Evolutionary conservation across 2,888 invertebrate species (phyloP).

Genomic region (Boloria euphrosyne): DNA sequence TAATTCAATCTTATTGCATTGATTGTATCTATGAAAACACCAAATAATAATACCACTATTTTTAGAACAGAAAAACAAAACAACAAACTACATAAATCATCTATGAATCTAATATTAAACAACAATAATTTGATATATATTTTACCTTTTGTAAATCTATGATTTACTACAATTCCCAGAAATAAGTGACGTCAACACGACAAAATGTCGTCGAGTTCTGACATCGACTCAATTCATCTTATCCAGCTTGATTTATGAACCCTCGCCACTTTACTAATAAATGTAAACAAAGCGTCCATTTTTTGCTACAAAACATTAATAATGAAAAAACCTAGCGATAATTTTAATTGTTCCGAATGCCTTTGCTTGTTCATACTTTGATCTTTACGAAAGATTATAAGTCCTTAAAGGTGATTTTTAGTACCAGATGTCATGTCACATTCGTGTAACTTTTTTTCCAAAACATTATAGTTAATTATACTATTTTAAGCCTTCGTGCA

Average conservation of each 20-base stretch:
- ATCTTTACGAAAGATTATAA: constrained; percentile 57
- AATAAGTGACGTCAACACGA: constrained; percentile 48
- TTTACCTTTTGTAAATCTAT: constrained; percentile 22
- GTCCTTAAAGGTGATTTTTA: constrained; percentile 50
- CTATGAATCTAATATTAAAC: too few relatives aligned
- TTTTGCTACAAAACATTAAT: constrained; percentile 67
- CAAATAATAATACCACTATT: too few relatives aligned
- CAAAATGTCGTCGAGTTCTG: constrained; percentile 40
- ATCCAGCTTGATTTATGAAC: constrained; percentile 71
- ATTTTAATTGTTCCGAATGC: constrained; percentile 72
- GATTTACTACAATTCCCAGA: constrained; percentile 25
- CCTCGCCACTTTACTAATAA: constrained; percentile 74
- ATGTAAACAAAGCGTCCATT: constrained; percentile 78
- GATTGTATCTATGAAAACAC: too few relatives aligned
- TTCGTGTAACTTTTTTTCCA: constrained; percentile 42
- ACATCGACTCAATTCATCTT: constrained; percentile 67
- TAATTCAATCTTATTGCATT: too few relatives aligned
- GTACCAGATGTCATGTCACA: constrained; percentile 54
- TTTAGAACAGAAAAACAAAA: too few relatives aligned
- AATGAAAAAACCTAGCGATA: constrained; percentile 67
- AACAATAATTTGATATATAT: neutral
- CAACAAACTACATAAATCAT: too few relatives aligned
- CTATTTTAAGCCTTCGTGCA: neutral
- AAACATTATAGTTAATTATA: neutral
- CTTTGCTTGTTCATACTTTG: constrained; percentile 54